A percentile compares a stretch with the other conserved stretches of the same genome.
Conservation (phyloP, 2,888 invertebrate genomes). For the Diarsia brunnea region DNA sequence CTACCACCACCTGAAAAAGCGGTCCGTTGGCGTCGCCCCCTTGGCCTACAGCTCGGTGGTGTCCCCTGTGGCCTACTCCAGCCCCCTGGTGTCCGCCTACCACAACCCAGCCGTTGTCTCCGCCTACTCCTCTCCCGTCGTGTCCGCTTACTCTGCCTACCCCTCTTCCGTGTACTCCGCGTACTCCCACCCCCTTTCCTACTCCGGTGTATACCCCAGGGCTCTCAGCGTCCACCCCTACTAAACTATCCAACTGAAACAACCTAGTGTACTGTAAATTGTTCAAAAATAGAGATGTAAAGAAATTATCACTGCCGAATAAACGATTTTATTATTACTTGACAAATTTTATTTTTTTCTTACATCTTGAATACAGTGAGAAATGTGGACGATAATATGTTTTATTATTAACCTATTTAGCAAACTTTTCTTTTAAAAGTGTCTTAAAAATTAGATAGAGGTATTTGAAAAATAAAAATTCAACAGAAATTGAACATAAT, state of each 20-base stretch:
- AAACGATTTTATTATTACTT: conserved; percentile 62
- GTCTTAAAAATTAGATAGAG: background rate
- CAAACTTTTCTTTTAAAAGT: background rate
- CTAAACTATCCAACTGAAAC: conserved; percentile 65
- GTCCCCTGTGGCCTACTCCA: conserved; percentile 67
- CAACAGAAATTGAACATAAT: too few relatives aligned
- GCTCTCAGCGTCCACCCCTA: conserved; percentile 83
- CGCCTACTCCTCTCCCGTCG: conserved; percentile 63
- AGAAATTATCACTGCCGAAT: conserved; percentile 73
- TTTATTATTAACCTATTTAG: background rate
- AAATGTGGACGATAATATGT: too few relatives aligned
- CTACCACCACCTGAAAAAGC: conserved; percentile 84
- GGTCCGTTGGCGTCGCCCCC: conserved; percentile 76
- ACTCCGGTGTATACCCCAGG: conserved; percentile 75
- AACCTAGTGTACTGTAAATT: conserved; percentile 21
- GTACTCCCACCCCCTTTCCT: conserved; percentile 66
- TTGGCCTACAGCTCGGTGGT: conserved; percentile 80
- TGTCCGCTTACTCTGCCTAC: conserved; percentile 47
- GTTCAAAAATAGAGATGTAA: conserved; percentile 34
- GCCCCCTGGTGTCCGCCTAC: conserved; percentile 70
- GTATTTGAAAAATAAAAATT: too few relatives aligned
- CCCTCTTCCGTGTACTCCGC: conserved; percentile 62
- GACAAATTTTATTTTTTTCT: conserved; percentile 37
- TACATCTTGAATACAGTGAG: background rate
- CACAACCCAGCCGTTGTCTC: conserved; percentile 69